Evolutionary conservation across 2,797 vertebrate species (phyloP), one percentile per base, ranked within the genome.

Genomic region (Okamejei kenojei): DNA sequence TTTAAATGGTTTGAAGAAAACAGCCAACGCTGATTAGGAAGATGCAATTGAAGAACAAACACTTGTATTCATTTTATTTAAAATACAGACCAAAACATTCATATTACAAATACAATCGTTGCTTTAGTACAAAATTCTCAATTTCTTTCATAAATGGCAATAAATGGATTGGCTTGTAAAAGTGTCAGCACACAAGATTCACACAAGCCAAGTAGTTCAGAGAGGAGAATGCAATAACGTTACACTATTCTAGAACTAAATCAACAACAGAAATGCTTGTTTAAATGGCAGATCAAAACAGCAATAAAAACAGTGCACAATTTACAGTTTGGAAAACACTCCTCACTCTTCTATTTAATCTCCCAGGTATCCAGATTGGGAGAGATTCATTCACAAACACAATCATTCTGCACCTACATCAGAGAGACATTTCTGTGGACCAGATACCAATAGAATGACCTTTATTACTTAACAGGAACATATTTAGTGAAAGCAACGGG

Each of bases 81-180:
- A 95, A 95, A 96, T 94, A 96, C 95, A 95, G 94, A 95, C 94
- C 95, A 94, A 95, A 95, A 96, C 95, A 95, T 95, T 95, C 96
- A 95, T 96, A 94, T 95, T 96, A 96, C 96, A 96, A 96, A 96
- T 97, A 97, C 96, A 97, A 97, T 97, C 80, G 65, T 84, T 58
- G 96, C 95, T 95, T 95, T 94, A 94, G 96, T 97, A 96, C 94
- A 97, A 96, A 97, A 96, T 94, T 95, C 95, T 94, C 96, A 96
- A 96, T 94, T 95, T 94, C 96, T 95, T 95, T 94, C 93, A 38
- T 95, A 94, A 95, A 86, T 95, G 63, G 96, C 94, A 73, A 71
- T 23, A 45, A 17, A 94, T 94, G 95, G 94, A 95, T 95, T 95
- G 95, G 95, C n/a, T 71, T 80, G 63, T 45, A 88, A 54, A 95